Evolutionary conservation across 2,797 vertebrate species (phyloP), one percentile per base, ranked within the genome.

Genomic region (Lindbergichthys nudifrons): DNA sequence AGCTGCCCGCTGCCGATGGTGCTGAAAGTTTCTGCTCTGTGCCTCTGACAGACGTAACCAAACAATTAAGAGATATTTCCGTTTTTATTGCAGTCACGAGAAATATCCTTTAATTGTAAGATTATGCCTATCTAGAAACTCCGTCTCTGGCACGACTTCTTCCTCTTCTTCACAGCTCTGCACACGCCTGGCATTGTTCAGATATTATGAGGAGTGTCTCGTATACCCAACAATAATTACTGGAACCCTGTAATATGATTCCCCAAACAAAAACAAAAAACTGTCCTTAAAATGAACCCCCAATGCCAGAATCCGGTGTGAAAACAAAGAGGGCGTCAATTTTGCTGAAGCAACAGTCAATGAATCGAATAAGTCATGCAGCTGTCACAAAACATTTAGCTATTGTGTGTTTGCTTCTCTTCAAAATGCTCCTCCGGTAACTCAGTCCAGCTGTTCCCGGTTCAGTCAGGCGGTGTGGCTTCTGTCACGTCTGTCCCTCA

Each of bases 51-150:
- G 87, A 91, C 93, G 79, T 94, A 92, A 92, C 91, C 94, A 82
- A 93, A 95, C 95, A 95, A 95, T 94, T 95, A 95, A 94, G 75
- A 93, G 93, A 94, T 92, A 95, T 94, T 94, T 94, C 95, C 90
- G 90, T 84, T 89, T 84, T 73, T 46, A 67, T 73, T 79, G 60
- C 77, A 90, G 63, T 53, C 91, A 92, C 94, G 85, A 95, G 93
- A 95, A 95, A 95, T 95, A 95, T 95, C 95, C 95, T 95, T 95
- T 95, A 95, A 95, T 95, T 95, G 95, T 95, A 95, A 95, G 92
- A 85, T 87, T 80, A 94, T 88, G 92, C 70, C 90, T 42, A 81
- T 92, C 93, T 39, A 50, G 21, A 75, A 83, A 82, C 19, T 51
- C 77, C 65, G 58, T 65, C 69, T 81, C 61, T 77, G 65, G 70